Conservation (phyloP, 2,888 invertebrate species). For the Panopea generosa region DNA sequence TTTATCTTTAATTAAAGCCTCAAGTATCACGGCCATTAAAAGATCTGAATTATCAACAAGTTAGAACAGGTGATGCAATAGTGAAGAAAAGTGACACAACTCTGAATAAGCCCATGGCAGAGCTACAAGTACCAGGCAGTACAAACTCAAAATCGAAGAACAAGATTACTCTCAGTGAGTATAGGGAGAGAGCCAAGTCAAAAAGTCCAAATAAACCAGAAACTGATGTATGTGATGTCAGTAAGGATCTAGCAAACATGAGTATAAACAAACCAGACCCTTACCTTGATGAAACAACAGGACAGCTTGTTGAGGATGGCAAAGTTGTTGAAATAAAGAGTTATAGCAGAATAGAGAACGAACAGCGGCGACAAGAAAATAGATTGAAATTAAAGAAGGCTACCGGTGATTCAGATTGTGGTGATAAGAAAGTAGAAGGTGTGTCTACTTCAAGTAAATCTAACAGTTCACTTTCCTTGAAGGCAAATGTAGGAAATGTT, state of each 20-base stretch:
- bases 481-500: neutral
- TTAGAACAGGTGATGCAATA: neutral
- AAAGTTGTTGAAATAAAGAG: neutral
- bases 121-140: neutral
- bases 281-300: constrained; percentile 44
- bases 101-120: too few relatives aligned
- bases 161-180: constrained; percentile 50
- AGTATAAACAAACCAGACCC: constrained; percentile 50
- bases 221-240: constrained; percentile 40
- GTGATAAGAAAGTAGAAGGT: neutral
- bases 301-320: constrained; percentile 13
- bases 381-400: constrained; percentile 48
- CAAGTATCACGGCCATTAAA: constrained; percentile 38
- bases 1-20: constrained; percentile 11
- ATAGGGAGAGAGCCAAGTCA: constrained; percentile 47
- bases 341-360: neutral
- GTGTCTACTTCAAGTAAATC: constrained; percentile 11
- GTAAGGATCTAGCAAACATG: constrained; percentile 56
- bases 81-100: neutral
- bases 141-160: constrained; percentile 1
- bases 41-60: constrained; percentile 58
- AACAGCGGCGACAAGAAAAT: constrained; percentile 6
- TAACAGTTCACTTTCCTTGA: constrained; percentile 15
- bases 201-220: constrained; percentile 35
- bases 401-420: constrained; percentile 14